Base-by-base conservation (phyloP, 1,140 invertebrate genomes). In the Augochlora pura region DNA sequence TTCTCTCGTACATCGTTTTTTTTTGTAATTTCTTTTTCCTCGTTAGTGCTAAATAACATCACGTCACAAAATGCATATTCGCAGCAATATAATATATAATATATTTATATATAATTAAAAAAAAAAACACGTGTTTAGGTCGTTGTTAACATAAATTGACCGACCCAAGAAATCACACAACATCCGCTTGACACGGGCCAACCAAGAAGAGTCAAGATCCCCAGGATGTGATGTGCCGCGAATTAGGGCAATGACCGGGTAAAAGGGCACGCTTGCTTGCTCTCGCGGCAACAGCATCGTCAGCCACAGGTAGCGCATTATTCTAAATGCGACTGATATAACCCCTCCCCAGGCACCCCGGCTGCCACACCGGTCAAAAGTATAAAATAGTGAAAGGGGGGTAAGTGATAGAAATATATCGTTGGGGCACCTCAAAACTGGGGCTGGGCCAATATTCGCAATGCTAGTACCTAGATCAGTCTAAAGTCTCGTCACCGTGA, bases 21-120 rank as follows among this genome's bases (percentile, higher is more conserved):
- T 81, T 82, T 80, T 64, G 75, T 86, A 85, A 91, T 93, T 91
- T 89, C 90, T 93, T 91, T n/a, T 93, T 85, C 89, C 78, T 88
- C 72, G 65, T 88, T 88, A 95, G 94, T 94, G 95, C 95, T 96
- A 95, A 95, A 95, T 95, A 95, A 95, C 94, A 95, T 96, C 95
- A 96, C 95, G 95, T 96, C 95, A 95, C 95, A 96, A 96, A 92
- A 92, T 92, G 92, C 95, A 95, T 95, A 95, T 95, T 94, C 95
- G 95, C 95, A 95, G 94, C 94, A 95, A 95, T 95, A 96, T 95
- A 95, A 95, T 95, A 96, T 95, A 95, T 94, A 94, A 95, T 95
- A 95, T 94, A 93, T 94, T 93, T 94, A 95, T 94, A 95, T 95
- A 94, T 94, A 95, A 94, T 94, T 89, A 89, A 89, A 90, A 89